Base-by-base conservation (phyloP, 92 coral and sea anemone species). In the Chrysogorgia sp. region DNA sequence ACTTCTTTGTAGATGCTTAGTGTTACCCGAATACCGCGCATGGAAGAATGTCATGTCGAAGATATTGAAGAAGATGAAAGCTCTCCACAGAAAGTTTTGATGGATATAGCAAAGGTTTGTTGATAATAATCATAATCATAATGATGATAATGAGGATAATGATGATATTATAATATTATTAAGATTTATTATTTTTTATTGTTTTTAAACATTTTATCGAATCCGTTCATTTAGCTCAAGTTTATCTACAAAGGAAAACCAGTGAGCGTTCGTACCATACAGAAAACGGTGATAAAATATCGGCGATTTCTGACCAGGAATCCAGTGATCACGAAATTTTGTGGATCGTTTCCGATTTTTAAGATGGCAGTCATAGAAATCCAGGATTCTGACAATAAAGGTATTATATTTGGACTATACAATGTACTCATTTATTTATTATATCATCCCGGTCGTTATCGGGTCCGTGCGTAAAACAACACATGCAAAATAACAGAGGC, bases 21-120 rank as follows among this genome's bases (percentile, higher is more conserved):
- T 23, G 63, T 57, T 15, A 57, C 34, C 34, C 63, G 63, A 23
- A 57, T 57, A 57, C 63, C 63, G 1, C 63, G 63, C 6, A 3
- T 57, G 10, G 9, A 15, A 23, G 63, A 57, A 29, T 57, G 63
- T 57, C 63, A 57, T 29, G 32, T 57, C 2, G 63, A 13, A 29
- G 34, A 29, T 6, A 57, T 57, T 30, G 1, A 7, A 3, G 63
- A 14, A 3, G 63, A 57, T 29, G 63, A 57, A 57, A 57, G 63
- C 23, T 57, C 63, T 23, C 63, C 63, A 57, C 9, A 23, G 17
- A 14, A 57, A 57, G 32, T 57, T 13, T 3, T 57, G 63, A 23
- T 57, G 29, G 63, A 57, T 31, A 3, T 57, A 14, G 63, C 17
- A 3, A 57, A 57, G 63, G 63, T 57, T 2, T 2, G 63, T 7